A percentile compares a stretch with the other conserved stretches of the same genome.
Evolutionary conservation across 2,888 invertebrate genomes (phyloP).

Genomic region (Agrotis segetum): DNA sequence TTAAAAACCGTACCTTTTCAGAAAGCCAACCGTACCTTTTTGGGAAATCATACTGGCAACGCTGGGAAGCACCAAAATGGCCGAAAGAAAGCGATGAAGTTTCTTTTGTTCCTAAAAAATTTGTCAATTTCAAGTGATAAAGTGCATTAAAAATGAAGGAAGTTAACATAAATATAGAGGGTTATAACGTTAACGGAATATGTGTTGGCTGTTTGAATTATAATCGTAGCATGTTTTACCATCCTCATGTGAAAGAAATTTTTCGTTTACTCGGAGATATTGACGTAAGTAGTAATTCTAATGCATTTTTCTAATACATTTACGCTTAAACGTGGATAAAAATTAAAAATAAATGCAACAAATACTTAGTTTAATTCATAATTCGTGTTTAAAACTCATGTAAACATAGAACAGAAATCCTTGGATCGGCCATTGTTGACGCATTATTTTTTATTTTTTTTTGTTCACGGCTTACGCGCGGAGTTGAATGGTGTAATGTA

Average conservation of each 20-base stretch:
- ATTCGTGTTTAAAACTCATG: constrained; percentile 55
- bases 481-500: too few relatives aligned
- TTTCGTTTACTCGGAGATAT: constrained; percentile 82
- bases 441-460: constrained; percentile 20
- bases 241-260: constrained; percentile 77
- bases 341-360: neutral
- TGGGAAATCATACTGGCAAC: too few relatives aligned
- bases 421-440: constrained; percentile 79
- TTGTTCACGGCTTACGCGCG: too few relatives aligned
- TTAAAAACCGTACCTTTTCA: too few relatives aligned
- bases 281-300: constrained; percentile 78
- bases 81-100: constrained; percentile 86
- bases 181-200: constrained; percentile 88
- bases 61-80: constrained; percentile 80
- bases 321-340: neutral
- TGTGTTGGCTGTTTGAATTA: constrained; percentile 87
- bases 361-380: constrained; percentile 63
- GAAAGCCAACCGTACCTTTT: too few relatives aligned
- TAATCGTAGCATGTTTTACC: constrained; percentile 84
- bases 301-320: neutral
- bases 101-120: constrained; percentile 77
- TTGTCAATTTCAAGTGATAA: constrained; percentile 46
- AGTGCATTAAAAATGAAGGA: constrained; percentile 79
- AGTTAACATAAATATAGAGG: constrained; percentile 88
- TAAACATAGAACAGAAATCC: constrained; percentile 83